Evolutionary conservation across 1,140 invertebrate genomes (phyloP).

Genomic region (Drosophila parvula): DNA sequence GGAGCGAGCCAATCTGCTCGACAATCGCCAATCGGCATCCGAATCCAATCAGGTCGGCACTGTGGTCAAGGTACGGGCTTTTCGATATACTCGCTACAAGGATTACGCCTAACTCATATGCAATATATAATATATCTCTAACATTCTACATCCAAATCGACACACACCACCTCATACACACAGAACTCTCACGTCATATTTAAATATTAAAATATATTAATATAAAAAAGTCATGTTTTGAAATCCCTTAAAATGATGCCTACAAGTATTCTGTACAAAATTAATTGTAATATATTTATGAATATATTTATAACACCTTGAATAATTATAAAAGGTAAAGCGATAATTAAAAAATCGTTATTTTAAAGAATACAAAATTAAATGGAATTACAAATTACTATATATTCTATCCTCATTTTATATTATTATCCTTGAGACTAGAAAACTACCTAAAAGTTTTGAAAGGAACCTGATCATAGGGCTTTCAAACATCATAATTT

Average conservation of each 20-base stretch:
- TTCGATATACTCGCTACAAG: slow-evolving; percentile 78
- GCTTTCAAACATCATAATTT: too few relatives aligned
- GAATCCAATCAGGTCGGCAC: slow-evolving; percentile 90
- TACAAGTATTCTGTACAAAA: too few relatives aligned
- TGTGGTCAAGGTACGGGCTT: slow-evolving; percentile 90
- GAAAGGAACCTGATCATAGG: too few relatives aligned
- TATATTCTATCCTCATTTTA: not conserved
- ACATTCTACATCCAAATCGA: slow-evolving; percentile 23
- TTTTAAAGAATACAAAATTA: too few relatives aligned
- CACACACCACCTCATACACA: slow-evolving; percentile 18
- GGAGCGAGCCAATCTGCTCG: slow-evolving; percentile 85
- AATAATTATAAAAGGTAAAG: too few relatives aligned
- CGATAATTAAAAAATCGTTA: too few relatives aligned
- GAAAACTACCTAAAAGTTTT: too few relatives aligned
- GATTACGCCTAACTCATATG: slow-evolving; percentile 53
- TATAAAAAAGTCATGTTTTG: too few relatives aligned
- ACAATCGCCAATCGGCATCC: slow-evolving; percentile 86
- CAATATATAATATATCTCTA: slow-evolving; percentile 40
- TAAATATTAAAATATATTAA: not conserved
- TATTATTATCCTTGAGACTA: not conserved
- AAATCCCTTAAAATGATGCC: too few relatives aligned
- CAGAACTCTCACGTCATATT: not conserved
- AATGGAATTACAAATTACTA: too few relatives aligned
- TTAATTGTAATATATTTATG: too few relatives aligned
- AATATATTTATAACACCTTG: too few relatives aligned